Evolutionary conservation across 2,888 invertebrate species (phyloP).

Genomic region (Pachymerium ferrugineum): DNA sequence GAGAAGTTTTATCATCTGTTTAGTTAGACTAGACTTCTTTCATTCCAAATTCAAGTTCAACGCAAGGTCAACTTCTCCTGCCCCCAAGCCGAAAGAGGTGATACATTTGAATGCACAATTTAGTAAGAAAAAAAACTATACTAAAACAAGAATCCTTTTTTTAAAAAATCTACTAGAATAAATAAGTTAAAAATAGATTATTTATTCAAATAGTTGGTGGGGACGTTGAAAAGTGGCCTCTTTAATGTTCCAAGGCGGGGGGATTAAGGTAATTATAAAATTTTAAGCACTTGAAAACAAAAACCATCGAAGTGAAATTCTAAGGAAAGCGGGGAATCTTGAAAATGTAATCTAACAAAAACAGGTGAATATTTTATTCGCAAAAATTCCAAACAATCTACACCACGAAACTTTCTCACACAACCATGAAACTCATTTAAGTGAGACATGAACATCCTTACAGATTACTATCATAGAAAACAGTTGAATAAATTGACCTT

Average conservation of each 20-base stretch:
- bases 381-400: not conserved
- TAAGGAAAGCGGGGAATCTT: too few relatives aligned
- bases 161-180: too few relatives aligned
- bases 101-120: conserved; percentile 9
- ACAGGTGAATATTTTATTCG: too few relatives aligned
- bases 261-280: too few relatives aligned
- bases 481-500: not conserved
- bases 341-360: not conserved
- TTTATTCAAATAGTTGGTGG: too few relatives aligned
- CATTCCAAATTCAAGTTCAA: not conserved
- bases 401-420: not conserved
- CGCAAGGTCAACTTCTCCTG: conserved; percentile 4
- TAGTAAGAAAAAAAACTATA: not conserved
- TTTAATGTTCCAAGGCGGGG: too few relatives aligned
- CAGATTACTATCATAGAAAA: not conserved
- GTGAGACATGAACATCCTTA: not conserved
- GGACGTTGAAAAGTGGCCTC: too few relatives aligned
- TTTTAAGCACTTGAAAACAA: too few relatives aligned
- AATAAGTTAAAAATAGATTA: too few relatives aligned
- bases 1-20: conserved; percentile 4
- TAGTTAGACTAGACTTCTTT: conserved; percentile 4
- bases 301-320: too few relatives aligned
- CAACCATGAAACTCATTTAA: not conserved
- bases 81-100: not conserved
- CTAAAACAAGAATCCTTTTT: not conserved